phyloP scores from a whole-genome alignment of 2,797 vertebrate species.

The Serranus cabrilla region DNA sequence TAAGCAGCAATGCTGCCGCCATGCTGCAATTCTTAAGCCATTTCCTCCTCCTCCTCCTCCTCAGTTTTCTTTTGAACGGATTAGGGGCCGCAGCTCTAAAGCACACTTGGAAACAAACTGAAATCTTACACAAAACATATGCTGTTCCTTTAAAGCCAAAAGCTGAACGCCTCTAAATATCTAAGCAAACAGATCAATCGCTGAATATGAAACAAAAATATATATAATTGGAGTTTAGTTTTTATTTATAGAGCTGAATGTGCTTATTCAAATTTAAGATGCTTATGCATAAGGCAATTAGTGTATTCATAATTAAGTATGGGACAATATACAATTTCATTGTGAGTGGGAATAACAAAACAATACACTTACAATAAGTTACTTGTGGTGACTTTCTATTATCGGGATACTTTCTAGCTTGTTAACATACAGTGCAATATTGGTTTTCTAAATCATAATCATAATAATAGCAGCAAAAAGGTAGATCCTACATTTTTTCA shows the following conservation, averaged over 20 bases:
- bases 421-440: no score
- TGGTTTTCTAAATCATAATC: no score
- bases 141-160: conserved; percentile 33
- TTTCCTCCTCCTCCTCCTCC: conserved; percentile 71
- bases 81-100: conserved; percentile 65
- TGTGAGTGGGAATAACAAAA: no score
- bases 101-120: conserved; percentile 53
- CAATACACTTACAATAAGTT: no score
- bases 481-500: no score
- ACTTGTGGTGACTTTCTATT: no score
- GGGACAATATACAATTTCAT: no score
- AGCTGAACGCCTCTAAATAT: neutral
- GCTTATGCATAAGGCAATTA: neutral
- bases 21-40: conserved; percentile 61
- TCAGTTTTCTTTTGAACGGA: conserved; percentile 68
- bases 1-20: conserved; percentile 59
- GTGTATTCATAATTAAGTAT: no score
- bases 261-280: neutral
- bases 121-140: conserved; percentile 50
- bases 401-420: no score
- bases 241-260: conserved; percentile 1
- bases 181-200: conserved; percentile 10
- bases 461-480: no score
- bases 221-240: neutral
- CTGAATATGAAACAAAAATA: conserved; percentile 10